Percentiles rank a stretch among this genome's conserved stretches.
phyloP scores from a whole-genome alignment of 2,888 invertebrate genomes.

The Antheraea yamamai region DNA sequence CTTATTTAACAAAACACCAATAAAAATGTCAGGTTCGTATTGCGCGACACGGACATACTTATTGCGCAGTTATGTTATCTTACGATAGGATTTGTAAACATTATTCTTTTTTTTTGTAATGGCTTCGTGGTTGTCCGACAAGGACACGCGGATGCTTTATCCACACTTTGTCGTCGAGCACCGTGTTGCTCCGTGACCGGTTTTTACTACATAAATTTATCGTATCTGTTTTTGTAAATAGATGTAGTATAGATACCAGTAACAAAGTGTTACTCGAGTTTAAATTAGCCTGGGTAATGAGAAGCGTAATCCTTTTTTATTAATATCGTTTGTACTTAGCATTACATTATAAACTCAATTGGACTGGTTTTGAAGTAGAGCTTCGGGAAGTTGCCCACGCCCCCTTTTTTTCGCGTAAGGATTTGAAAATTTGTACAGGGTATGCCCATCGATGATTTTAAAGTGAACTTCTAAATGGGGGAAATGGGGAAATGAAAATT shows the following conservation, averaged over 20 bases:
- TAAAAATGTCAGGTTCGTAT: constrained; percentile 6
- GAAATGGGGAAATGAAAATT: too few relatives aligned
- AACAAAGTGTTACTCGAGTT: too few relatives aligned
- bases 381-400: too few relatives aligned
- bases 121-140: constrained; percentile 37
- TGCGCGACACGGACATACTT: constrained; percentile 28
- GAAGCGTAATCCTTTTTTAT: too few relatives aligned
- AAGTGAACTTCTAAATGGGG: too few relatives aligned
- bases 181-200: neutral
- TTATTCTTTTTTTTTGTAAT: constrained; percentile 51
- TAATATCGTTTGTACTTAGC: too few relatives aligned
- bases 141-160: constrained; percentile 44
- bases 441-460: too few relatives aligned
- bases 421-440: too few relatives aligned
- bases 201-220: neutral
- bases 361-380: too few relatives aligned
- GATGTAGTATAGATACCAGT: neutral
- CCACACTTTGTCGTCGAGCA: constrained; percentile 25
- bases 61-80: constrained; percentile 47
- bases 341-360: too few relatives aligned
- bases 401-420: too few relatives aligned
- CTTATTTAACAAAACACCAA: constrained; percentile 10
- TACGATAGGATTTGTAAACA: constrained; percentile 41
- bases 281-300: too few relatives aligned
- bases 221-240: neutral